Percentiles rank a stretch among this genome's conserved stretches.
These are phyloP conservation scores for Triplophysa dalaica DNA, from an alignment of 2,113 vertebrate species.

Conservation along the genomic window DNA sequence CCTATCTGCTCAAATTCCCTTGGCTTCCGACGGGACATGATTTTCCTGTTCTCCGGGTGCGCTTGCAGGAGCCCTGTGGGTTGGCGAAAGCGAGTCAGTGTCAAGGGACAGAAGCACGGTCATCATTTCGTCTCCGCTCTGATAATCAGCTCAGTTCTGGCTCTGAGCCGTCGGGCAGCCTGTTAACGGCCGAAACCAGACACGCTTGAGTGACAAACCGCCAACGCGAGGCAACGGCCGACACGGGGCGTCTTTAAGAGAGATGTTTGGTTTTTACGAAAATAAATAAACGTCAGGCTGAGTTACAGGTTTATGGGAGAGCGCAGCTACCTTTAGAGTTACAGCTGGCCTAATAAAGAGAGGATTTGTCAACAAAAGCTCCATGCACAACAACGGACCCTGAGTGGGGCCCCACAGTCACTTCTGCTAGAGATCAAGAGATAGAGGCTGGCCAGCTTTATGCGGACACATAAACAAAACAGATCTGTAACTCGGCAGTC, in stretches of 20 bases:
- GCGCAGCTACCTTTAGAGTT: not conserved
- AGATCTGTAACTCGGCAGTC: not conserved
- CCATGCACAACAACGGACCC: not conserved
- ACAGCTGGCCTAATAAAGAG: conserved; percentile 53
- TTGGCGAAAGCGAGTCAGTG: not conserved
- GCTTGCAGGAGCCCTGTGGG: not conserved
- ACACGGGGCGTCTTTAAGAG: conserved; percentile 14
- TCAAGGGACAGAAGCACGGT: not conserved
- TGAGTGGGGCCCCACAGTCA: not conserved
- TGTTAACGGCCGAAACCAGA: not conserved
- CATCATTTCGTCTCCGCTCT: conserved; percentile 11
- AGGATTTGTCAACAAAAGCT: conserved; percentile 50
- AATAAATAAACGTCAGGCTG: conserved; percentile 56
- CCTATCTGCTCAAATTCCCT: not conserved
- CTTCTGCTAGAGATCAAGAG: not conserved
- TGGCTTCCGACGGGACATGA: not conserved
- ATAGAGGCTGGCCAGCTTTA: not conserved
- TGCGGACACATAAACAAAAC: conserved; percentile 9
- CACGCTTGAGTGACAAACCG: conserved; percentile 20
- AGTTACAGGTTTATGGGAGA: conserved; percentile 45
- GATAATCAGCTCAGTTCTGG: conserved; percentile 7
- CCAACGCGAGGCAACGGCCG: not conserved
- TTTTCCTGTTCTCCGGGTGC: not conserved
- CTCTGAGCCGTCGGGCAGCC: not conserved
- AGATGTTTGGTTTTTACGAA: conserved; percentile 52